These are phyloP conservation scores for Autographa pulchrina DNA, from an alignment of 2,888 invertebrate genomes.

Conservation along the genomic window DNA sequence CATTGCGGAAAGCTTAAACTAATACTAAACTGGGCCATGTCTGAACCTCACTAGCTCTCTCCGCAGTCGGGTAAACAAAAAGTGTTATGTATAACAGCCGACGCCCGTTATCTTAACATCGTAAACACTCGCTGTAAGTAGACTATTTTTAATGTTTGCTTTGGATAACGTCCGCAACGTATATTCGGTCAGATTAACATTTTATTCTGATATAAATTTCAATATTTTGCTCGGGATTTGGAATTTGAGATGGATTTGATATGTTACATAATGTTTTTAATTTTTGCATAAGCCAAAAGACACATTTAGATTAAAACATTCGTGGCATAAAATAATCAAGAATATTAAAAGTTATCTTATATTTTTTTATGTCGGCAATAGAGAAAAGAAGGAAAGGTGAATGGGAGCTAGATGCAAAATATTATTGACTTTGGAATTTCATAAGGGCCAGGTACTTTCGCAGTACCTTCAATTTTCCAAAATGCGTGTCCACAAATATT, in stretches of 20 bases:
- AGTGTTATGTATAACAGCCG: slow-evolving; percentile 64
- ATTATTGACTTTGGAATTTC: too few relatives aligned
- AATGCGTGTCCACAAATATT: neutral
- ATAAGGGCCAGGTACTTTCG: too few relatives aligned
- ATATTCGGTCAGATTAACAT: slow-evolving; percentile 39
- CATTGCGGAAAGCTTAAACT: neutral
- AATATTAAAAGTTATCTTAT: too few relatives aligned
- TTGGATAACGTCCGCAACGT: slow-evolving; percentile 38
- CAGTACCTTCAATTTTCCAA: too few relatives aligned
- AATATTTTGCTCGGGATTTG: neutral
- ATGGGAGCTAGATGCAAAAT: too few relatives aligned
- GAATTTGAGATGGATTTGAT: neutral
- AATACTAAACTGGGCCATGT: neutral
- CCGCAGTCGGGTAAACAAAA: slow-evolving; percentile 65
- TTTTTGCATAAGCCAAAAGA: too few relatives aligned
- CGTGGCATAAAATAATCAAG: too few relatives aligned
- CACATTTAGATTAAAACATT: too few relatives aligned
- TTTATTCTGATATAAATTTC: slow-evolving; percentile 26
- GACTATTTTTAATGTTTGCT: slow-evolving; percentile 64
- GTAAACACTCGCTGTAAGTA: slow-evolving; percentile 67
- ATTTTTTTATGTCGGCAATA: too few relatives aligned
- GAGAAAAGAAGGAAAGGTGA: too few relatives aligned
- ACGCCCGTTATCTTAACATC: slow-evolving; percentile 58
- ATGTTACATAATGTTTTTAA: neutral
- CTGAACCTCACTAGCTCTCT: slow-evolving; percentile 12